Percentiles rank a stretch among this genome's conserved stretches.
Conservation (phyloP, 2,888 invertebrate species). For the Cantharis flavilabris region DNA sequence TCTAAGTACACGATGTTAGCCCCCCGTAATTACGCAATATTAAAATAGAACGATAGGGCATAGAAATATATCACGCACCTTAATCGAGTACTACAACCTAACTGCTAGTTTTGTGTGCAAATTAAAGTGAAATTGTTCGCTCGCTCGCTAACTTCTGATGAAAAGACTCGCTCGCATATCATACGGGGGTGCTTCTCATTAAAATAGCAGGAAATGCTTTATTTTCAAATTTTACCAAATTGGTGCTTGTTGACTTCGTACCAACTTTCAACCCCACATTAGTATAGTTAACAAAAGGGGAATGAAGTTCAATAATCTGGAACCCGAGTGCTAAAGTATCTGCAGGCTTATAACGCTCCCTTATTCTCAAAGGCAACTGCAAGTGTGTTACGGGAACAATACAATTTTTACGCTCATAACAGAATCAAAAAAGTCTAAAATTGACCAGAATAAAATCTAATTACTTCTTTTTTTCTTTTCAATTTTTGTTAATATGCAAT, state of each 20-base stretch:
- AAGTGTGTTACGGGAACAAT: background rate
- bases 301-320: background rate
- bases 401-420: background rate
- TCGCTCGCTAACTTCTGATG: background rate
- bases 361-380: background rate
- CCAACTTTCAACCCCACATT: background rate
- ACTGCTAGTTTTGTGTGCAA: slow-evolving; percentile 18
- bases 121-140: slow-evolving; percentile 10
- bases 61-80: slow-evolving; percentile 20
- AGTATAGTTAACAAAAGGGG: background rate
- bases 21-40: slow-evolving; percentile 24
- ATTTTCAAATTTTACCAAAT: background rate
- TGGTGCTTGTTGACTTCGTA: background rate
- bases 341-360: background rate
- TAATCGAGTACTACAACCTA: slow-evolving; percentile 24
- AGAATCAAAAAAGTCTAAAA: background rate
- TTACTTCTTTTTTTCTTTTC: too few species aligned
- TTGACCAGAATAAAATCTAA: background rate
- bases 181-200: background rate
- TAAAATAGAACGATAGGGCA: slow-evolving; percentile 23
- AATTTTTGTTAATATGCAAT: too few species aligned
- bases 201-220: background rate
- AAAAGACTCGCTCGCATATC: background rate
- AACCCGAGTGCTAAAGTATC: background rate
- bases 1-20: slow-evolving; percentile 19